These are phyloP conservation scores for Psilanteris sp. DNA, from an alignment of 1,140 invertebrate species.

Conservation along the genomic window DNA sequence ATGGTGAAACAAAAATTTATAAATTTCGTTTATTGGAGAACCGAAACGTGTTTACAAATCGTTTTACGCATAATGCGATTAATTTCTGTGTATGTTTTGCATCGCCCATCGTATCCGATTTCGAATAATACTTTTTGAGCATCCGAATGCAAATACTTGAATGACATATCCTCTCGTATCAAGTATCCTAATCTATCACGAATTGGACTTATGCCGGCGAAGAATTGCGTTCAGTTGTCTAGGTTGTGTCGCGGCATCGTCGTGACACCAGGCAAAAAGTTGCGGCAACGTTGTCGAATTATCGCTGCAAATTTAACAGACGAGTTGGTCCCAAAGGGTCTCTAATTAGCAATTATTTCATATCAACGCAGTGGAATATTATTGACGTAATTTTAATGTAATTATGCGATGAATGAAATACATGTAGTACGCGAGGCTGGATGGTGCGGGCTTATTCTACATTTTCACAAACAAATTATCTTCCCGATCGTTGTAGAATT, in stretches of 20 bases:
- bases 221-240: conserved; percentile 5
- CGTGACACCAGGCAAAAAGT: conserved; percentile 9
- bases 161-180: conserved; percentile 44
- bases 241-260: conserved; percentile 20
- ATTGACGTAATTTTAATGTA: too few relatives aligned
- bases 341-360: too few relatives aligned
- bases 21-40: neutral
- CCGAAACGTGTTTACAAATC: conserved; percentile 41
- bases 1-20: too few relatives aligned
- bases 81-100: conserved; percentile 3
- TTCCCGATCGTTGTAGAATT: conserved; percentile 14
- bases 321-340: too few relatives aligned
- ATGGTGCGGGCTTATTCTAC: too few relatives aligned
- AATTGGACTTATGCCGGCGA: conserved; percentile 8
- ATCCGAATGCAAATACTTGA: conserved; percentile 33
- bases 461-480: too few relatives aligned
- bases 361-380: too few relatives aligned
- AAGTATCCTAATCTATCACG: conserved; percentile 41
- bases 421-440: too few relatives aligned
- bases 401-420: too few relatives aligned
- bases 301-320: too few relatives aligned
- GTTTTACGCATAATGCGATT: conserved; percentile 29
- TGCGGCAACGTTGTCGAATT: too few relatives aligned
- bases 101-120: conserved; percentile 31
- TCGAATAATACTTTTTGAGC: conserved; percentile 22